A percentile compares a stretch with the other conserved stretches of the same genome.
Evolutionary conservation across 2,888 invertebrate genomes (phyloP).

Genomic region (Orthosia gothica): DNA sequence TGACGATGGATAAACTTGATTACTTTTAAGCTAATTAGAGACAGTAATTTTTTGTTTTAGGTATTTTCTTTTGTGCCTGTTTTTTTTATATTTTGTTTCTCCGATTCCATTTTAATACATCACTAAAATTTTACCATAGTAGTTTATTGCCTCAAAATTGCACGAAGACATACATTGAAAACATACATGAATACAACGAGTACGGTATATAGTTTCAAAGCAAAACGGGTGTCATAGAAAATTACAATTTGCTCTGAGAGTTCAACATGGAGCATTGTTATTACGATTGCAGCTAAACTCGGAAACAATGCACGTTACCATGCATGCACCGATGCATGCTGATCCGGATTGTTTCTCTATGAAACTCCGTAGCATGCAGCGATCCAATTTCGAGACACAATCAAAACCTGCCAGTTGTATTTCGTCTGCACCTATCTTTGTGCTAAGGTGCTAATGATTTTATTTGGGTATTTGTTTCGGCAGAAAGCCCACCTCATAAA

Average conservation of each 20-base stretch:
- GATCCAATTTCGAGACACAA: slow-evolving; percentile 25
- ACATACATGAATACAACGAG: background rate
- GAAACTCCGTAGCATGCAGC: background rate
- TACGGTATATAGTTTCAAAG: background rate
- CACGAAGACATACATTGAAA: background rate
- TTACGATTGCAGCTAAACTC: background rate
- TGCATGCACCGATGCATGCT: slow-evolving; percentile 4
- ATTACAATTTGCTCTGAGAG: background rate
- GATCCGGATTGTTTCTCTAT: slow-evolving; percentile 14
- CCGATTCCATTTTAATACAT: too few species aligned
- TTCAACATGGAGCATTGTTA: background rate
- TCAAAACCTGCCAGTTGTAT: background rate
- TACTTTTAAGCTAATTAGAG: too few species aligned
- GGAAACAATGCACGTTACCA: slow-evolving; percentile 11
- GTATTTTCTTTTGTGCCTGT: too few species aligned
- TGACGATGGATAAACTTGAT: too few species aligned
- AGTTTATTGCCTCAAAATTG: too few species aligned
- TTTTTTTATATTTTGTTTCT: too few species aligned
- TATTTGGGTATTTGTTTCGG: background rate
- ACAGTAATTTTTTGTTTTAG: too few species aligned
- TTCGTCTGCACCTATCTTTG: background rate
- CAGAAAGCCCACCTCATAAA: background rate
- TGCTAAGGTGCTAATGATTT: background rate
- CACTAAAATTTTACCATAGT: too few species aligned
- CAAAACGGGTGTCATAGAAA: background rate